Conservation (phyloP, 2,113 vertebrate genomes). For the Pheucticus melanocephalus region DNA sequence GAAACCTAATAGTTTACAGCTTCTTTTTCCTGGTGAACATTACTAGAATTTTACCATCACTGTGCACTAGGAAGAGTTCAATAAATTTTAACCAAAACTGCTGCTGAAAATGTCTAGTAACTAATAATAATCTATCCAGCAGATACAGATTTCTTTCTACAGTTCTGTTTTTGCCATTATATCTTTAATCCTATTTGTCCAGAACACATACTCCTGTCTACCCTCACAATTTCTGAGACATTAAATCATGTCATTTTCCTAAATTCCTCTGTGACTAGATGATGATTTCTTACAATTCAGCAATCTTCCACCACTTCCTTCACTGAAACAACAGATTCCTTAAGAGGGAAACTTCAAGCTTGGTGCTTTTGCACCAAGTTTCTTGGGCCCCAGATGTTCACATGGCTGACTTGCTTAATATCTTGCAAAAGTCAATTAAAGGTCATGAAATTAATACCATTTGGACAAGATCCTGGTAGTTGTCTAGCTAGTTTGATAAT, state of each 20-base stretch:
- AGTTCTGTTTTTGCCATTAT: conserved; percentile 9
- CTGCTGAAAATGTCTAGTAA: not conserved
- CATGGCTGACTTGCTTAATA: not conserved
- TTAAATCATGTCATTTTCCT: conserved; percentile 11
- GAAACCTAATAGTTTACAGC: not conserved
- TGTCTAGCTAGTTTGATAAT: not conserved
- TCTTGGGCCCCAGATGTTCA: not conserved
- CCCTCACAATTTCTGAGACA: not conserved
- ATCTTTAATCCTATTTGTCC: not conserved
- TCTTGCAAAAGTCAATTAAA: not conserved
- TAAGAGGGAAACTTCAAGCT: not conserved
- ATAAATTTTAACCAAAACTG: not conserved
- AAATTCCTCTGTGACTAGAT: not conserved
- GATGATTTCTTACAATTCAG: not conserved
- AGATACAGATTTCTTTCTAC: not conserved
- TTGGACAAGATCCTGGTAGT: not conserved
- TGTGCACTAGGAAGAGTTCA: not conserved
- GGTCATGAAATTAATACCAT: not conserved
- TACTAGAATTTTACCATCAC: not conserved
- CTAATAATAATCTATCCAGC: not conserved
- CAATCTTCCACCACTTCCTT: not conserved
- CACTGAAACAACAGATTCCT: not conserved
- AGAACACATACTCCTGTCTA: not conserved
- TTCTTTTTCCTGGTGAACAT: not conserved
- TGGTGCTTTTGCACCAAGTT: not conserved